Evolutionary conservation across 1,140 invertebrate species (phyloP).

Genomic region (Bombus vancouverensis): DNA sequence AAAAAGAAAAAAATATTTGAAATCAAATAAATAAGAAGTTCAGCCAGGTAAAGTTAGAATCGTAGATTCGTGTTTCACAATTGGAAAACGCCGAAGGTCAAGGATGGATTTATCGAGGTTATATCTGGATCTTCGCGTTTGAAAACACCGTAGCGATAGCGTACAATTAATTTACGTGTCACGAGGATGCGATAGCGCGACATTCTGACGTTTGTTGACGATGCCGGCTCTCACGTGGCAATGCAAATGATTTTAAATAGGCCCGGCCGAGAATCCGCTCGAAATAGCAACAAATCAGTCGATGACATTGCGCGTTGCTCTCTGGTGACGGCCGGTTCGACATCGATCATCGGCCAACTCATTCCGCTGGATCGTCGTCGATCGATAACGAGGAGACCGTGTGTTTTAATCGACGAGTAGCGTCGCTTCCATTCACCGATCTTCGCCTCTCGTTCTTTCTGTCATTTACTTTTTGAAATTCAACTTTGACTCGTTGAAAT

Average conservation of each 20-base stretch:
- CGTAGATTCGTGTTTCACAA: neutral
- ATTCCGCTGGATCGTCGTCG: slow-evolving; percentile 34
- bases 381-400: slow-evolving; percentile 36
- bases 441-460: neutral
- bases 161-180: slow-evolving; percentile 30
- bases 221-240: slow-evolving; percentile 55
- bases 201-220: slow-evolving; percentile 25
- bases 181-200: slow-evolving; percentile 49
- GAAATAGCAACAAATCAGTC: slow-evolving; percentile 68
- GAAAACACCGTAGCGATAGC: neutral
- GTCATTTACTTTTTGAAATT: neutral
- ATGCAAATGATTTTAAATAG: slow-evolving; percentile 60
- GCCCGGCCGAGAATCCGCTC: slow-evolving; percentile 46
- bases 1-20: neutral
- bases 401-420: neutral
- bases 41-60: neutral
- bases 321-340: slow-evolving; percentile 42
- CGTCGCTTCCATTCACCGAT: neutral
- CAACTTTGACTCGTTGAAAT: neutral
- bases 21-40: neutral
- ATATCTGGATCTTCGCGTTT: neutral
- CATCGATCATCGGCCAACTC: slow-evolving; percentile 47
- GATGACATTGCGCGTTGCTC: slow-evolving; percentile 63
- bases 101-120: neutral
- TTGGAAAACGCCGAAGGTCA: neutral